Percentiles rank a stretch among this genome's conserved stretches.
Conservation (phyloP, 2,113 vertebrate genomes). For the Rattus norvegicus region DNA sequence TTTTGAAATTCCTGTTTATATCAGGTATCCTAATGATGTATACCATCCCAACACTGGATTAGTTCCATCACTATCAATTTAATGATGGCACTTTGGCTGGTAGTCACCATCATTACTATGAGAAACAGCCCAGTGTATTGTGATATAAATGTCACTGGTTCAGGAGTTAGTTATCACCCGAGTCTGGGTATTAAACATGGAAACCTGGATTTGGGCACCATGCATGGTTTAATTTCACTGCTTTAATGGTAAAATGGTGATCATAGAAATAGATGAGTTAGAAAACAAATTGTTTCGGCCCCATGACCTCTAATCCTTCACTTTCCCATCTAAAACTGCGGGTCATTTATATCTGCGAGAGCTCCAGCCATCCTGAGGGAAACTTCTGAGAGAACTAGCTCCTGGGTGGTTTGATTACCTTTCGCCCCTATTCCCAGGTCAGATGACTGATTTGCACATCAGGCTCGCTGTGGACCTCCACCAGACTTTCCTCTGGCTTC, state of each 20-base stretch:
- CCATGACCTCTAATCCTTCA: no score
- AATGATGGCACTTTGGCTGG: not conserved
- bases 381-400: no score
- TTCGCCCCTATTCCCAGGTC: no score
- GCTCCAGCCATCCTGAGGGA: no score
- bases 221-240: not conserved
- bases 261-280: not conserved
- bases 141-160: not conserved
- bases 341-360: no score
- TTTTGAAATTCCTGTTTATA: not conserved
- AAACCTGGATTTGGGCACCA: not conserved
- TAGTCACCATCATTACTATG: not conserved
- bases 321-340: no score
- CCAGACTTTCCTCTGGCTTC: no score
- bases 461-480: no score
- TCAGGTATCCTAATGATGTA: not conserved
- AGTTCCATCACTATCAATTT: not conserved
- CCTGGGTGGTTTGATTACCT: no score
- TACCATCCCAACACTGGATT: not conserved
- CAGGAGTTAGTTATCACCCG: not conserved
- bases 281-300: not conserved
- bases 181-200: not conserved
- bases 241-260: not conserved
- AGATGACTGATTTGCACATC: no score
- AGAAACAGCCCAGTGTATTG: not conserved